Percentiles rank a stretch among this genome's conserved stretches.
These are phyloP conservation scores for Hassar affinis DNA, from an alignment of 2,113 vertebrate species.

Conservation along the genomic window DNA sequence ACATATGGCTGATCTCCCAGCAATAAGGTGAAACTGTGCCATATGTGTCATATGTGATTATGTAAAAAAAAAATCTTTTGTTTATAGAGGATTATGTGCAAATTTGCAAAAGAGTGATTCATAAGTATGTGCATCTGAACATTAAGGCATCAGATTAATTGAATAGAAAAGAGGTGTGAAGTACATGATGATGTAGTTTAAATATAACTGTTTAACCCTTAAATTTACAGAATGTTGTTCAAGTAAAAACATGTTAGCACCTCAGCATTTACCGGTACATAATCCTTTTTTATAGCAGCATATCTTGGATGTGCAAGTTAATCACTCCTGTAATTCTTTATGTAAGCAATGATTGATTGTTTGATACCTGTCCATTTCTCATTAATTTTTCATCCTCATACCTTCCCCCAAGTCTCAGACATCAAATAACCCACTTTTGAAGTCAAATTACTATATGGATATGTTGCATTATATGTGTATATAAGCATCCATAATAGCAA, in stretches of 20 bases:
- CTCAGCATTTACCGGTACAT: neutral
- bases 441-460: neutral
- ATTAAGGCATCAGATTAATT: neutral
- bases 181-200: neutral
- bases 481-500: neutral
- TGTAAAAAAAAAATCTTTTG: neutral
- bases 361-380: neutral
- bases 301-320: neutral
- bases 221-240: neutral
- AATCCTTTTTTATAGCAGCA: neutral
- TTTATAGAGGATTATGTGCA: neutral
- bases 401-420: neutral
- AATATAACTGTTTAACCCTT: no score
- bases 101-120: neutral
- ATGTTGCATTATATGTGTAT: neutral
- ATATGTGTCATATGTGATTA: neutral
- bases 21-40: neutral
- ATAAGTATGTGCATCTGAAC: neutral
- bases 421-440: neutral
- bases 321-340: neutral
- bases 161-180: neutral
- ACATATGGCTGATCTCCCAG: neutral
- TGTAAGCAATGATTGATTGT: neutral
- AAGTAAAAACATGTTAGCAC: neutral
- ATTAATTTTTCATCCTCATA: neutral